Base-by-base conservation (phyloP, 2,113 vertebrate species). In the Pedionomus torquatus region DNA sequence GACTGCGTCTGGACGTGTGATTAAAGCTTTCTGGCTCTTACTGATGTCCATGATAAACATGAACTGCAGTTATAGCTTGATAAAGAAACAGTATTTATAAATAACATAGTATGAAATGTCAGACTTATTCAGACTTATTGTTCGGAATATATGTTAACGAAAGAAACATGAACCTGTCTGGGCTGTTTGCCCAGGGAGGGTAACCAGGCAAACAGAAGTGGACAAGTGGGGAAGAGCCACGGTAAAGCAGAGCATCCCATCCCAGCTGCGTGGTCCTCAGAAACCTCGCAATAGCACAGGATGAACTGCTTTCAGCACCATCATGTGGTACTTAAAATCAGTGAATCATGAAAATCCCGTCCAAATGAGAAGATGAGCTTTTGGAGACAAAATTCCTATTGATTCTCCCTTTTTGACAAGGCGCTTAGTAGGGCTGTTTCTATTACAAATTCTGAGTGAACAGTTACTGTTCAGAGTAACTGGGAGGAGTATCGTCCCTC, bases 1-100 rank as follows among this genome's bases (percentile, higher is more conserved):
- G 84, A 43, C 78, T 89, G 69, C 2, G 2, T 82, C 90, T 87
- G 70, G 78, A 79, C 71, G 44, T 0, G 5, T 64, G 63, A 64
- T 90, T 95, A 49, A 64, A 84, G 44, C 77, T 95, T 91, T 69
- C 51, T 91, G 78, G 33, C 57, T 94, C 41, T 79, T 76, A 23
- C 44, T 57, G 52, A 68, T 75, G 28, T 54, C 79, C 17, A 26
- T 37, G 72, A 76, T 91, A 85, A 90, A 91, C 58, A 37, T 12
- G 41, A 94, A 65, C 57, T 83, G 48, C 44, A 89, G 66, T 49
- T 85, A 31, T 44, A 85, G 87, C 54, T 87, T 76, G 60, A 87
- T 91, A 88, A 91, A 94, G 57, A 76, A 64, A 43, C 0, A 72
- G 58, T 35, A 57, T 87, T 95, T 94, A 76, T 89, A 94, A 94